These are phyloP conservation scores for Anguilla pacifica DNA, from an alignment of 2,797 vertebrate species.

Conservation along the genomic window DNA sequence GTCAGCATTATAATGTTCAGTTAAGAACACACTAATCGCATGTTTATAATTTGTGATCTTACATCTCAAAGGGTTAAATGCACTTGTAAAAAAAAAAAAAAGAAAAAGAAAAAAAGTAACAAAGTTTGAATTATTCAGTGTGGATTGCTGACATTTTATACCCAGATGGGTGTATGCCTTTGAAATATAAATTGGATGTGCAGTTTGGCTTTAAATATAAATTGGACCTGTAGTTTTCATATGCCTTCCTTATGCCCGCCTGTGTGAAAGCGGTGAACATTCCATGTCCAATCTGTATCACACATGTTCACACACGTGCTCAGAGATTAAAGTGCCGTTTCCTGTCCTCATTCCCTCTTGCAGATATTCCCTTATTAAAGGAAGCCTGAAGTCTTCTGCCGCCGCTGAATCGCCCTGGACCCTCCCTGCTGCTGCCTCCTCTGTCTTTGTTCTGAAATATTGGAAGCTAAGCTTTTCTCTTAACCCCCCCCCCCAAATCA, in stretches of 20 bases:
- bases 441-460: background rate
- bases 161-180: background rate
- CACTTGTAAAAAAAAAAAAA: background rate
- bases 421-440: slow-evolving; percentile 49
- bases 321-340: background rate
- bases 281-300: background rate
- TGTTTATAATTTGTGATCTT: too few relatives aligned
- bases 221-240: background rate
- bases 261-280: background rate
- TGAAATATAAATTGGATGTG: background rate
- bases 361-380: slow-evolving; percentile 95
- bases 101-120: too few relatives aligned
- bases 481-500: slow-evolving; percentile 29
- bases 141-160: background rate
- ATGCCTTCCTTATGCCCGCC: background rate
- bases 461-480: slow-evolving; percentile 9
- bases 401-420: slow-evolving; percentile 44
- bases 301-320: background rate
- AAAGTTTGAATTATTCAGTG: background rate
- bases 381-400: slow-evolving; percentile 81
- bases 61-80: background rate
- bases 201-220: background rate
- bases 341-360: slow-evolving; percentile 22
- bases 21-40: too few relatives aligned
- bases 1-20: too few relatives aligned